Evolutionary conservation across 2,888 invertebrate species (phyloP), one percentile per base, ranked within the genome.

Genomic region (Rhagonycha lutea): DNA sequence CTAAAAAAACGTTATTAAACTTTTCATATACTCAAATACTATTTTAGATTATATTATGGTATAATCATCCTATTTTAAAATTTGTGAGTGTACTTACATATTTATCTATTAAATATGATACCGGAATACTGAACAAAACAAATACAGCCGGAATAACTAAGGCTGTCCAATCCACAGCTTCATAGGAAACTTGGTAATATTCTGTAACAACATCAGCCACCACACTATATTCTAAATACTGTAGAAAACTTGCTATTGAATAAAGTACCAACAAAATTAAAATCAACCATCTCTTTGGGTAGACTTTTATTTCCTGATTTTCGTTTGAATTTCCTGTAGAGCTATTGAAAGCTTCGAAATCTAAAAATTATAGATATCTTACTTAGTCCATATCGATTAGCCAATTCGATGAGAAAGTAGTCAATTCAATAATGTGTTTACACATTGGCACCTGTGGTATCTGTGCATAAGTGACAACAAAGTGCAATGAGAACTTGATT

Each of bases 121-220:
- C 98, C 0, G 98, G 99, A 84, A 99, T 95, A 84, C 99, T 96
- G 80, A 98, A 92, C 4, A 98, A 95, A 82, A 98, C 96, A 88
- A 99, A 99, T 2, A 94, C 91, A 79, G 96, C 91, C 98, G 98
- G 98, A 89, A 94, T 98, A 83, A 98, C 92, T 95, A 98, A 96
- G 62, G 98, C 97, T 23, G 98, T 96, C 98, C 97, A 97, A 87
- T 98, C 95, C 72, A 99, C 95, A 81, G 91, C 91, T 82, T 91
- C 91, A 81, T 91, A 91, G 81, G 90, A 89, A 26, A 95, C 92
- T 29, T 89, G 89, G 85, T 95, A 96, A 88, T 94, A 95, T 83
- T 92, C 92, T 82, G 89, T 90, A 61, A 98, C 90, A 75, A 96
- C 91, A 85, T 96, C 94, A 81, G 94, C 92, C 79, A 98, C 97